Base-by-base conservation (phyloP, 1,140 invertebrate species). In the Nasonia longicornis region DNA sequence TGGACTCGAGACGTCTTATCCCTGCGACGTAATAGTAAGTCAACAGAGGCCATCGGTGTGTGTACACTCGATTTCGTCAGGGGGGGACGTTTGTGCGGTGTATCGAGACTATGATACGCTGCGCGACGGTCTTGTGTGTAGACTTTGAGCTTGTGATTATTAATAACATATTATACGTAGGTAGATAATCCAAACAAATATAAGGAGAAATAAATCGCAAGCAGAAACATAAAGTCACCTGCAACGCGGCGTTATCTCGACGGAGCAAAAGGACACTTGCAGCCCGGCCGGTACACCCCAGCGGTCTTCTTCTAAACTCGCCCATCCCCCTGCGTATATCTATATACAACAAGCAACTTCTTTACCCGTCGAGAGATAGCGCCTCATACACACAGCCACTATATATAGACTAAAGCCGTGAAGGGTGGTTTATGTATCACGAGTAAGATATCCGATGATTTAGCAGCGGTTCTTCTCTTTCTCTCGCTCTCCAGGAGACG, bases 401-500 rank as follows among this genome's bases (percentile, higher is more conserved):
- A 84, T 71, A 70, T 84, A 82, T 86, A 86, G 80, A 84, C 87
- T 87, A 89, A 89, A 89, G 89, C 88, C 84, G 52, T 86, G 87
- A 90, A 90, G 90, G 89, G 89, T 90, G 89, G 87, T 90, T 90
- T 91, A 91, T 91, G 89, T 91, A 91, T 90, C 89, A 89, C 86
- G 85, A 87, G 86, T 87, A 88, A 91, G 90, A 91, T 91, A 91
- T 90, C 90, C 90, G 89, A 91, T 91, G 90, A 90, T 91, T 91
- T 91, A 91, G 87, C 88, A 89, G 84, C 84, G 86, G 83, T 86
- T 73, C 20, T 87, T 85, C 48, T 72, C 58, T 42, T 58, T 80
- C 81, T 83, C 85, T 85, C 86, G 84, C 14, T 16, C 84, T 85
- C 86, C 26, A 26, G 26, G 86, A 72, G 83, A 85, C 75, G 83